phyloP scores from a whole-genome alignment of 2,113 vertebrate species.

The Cyrtonyx montezumae region DNA sequence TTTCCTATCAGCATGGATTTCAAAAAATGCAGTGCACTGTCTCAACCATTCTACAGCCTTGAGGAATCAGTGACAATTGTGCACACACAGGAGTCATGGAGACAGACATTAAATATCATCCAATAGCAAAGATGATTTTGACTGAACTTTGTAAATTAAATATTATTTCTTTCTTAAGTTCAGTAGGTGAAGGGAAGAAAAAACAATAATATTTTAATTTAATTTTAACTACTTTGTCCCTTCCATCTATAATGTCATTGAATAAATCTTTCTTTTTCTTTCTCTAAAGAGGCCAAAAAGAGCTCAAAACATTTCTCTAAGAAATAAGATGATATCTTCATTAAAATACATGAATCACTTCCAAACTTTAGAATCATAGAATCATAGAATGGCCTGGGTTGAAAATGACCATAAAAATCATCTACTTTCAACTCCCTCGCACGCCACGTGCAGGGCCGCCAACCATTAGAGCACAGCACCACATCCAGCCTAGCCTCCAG shows the following conservation, averaged over 20 bases:
- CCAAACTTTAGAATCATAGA: background rate
- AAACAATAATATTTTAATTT: conserved; percentile 24
- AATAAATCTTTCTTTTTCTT: conserved; percentile 16
- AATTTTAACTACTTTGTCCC: background rate
- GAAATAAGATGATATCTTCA: background rate
- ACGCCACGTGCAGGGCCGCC: too few species aligned
- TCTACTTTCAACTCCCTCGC: too few species aligned
- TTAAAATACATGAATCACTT: background rate
- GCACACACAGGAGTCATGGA: background rate
- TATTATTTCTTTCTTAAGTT: conserved; percentile 36
- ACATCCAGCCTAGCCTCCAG: too few species aligned
- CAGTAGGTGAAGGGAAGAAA: conserved; percentile 21
- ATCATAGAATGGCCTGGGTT: too few species aligned
- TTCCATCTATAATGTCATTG: background rate
- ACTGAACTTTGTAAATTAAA: conserved; percentile 56
- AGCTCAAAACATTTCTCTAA: too few species aligned
- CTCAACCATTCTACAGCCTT: background rate
- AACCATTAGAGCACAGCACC: too few species aligned
- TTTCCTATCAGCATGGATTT: background rate
- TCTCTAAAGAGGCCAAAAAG: too few species aligned
- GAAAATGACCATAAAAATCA: too few species aligned
- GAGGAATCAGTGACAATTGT: conserved; percentile 40
- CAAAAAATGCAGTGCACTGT: background rate
- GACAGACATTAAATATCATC: conserved; percentile 6
- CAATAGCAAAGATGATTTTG: conserved; percentile 23